These are phyloP conservation scores for Marmota flaviventris DNA, from an alignment of 2,113 vertebrate species.

Conservation along the genomic window DNA sequence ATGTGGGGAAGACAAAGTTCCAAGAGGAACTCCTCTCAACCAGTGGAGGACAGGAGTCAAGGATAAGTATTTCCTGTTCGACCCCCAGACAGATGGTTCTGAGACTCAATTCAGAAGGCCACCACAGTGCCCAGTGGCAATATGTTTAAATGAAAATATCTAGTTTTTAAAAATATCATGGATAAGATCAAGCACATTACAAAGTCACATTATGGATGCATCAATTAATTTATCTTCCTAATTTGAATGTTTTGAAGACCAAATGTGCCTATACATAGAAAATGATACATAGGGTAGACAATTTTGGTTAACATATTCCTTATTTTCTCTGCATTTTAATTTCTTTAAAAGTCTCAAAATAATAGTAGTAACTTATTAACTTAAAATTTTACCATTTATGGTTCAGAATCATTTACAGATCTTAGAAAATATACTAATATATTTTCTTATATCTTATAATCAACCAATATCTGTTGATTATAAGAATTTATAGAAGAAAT, in stretches of 20 bases:
- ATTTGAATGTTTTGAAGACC: constrained; percentile 15
- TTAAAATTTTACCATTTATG: neutral
- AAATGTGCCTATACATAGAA: neutral
- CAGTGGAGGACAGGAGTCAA: neutral
- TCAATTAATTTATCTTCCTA: neutral
- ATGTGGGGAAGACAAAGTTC: neutral
- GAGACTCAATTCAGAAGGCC: neutral
- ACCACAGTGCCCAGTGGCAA: neutral
- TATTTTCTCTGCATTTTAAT: constrained; percentile 51
- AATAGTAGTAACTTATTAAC: neutral
- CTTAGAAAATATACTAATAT: neutral
- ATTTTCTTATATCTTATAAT: too few species aligned
- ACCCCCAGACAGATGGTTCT: neutral
- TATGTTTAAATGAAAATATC: neutral
- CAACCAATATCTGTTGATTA: neutral
- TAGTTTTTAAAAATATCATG: neutral
- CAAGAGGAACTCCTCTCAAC: neutral
- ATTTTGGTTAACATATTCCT: neutral
- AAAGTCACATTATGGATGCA: neutral
- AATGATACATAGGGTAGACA: neutral
- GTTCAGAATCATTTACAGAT: constrained; percentile 1
- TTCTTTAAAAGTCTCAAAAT: neutral
- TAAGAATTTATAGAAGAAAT: constrained; percentile 49
- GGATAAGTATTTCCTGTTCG: neutral
- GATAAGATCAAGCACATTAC: neutral